Base-by-base conservation (phyloP, 2,797 vertebrate species). In the Nannoperca obscura region DNA sequence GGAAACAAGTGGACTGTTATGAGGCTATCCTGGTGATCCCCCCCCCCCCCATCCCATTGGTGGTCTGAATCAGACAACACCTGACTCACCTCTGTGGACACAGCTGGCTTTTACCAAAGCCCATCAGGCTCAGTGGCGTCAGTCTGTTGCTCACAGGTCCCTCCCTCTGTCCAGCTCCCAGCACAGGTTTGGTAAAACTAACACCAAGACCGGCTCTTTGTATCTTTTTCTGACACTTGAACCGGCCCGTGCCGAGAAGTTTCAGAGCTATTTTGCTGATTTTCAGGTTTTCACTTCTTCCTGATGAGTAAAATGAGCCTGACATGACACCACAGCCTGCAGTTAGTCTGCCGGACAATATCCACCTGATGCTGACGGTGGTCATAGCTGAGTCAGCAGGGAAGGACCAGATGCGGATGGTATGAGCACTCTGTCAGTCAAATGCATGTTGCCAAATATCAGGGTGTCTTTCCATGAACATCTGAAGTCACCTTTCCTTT, bases 21-120 rank as follows among this genome's bases (percentile, higher is more conserved):
- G 20, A 77, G 80, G 72, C 58, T 63, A 57, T 86, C 71, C 71
- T 59, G 38, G 74, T 57, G 63, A 71, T 47, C 13, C 78, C 75
- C 44, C n/a, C 27, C 53, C 54, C 42, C 36, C 60, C 6, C 13
- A 44, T 69, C 69, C 78, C 78, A 55, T 53, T 68, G 86, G 60
- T 72, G 69, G 69, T 82, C 77, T 88, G 87, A 86, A 85, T 90
- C 80, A 92, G 76, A 82, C 79, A 82, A 84, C 83, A 93, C 91
- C 86, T 93, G 90, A 92, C 82, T 93, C 90, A 93, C 86, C 72
- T 84, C 84, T 81, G 85, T 80, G 82, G 89, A 86, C 81, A 88
- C 91, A 93, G 92, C 92, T 92, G 92, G 84, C 81, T 79, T 78
- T 88, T 74, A 83, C 80, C 82, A 82, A 78, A 90, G 63, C 79